Percentiles rank a stretch among this genome's conserved stretches.
These are phyloP conservation scores for Bubo bubo DNA, from an alignment of 2,113 vertebrate genomes.

Conservation along the genomic window DNA sequence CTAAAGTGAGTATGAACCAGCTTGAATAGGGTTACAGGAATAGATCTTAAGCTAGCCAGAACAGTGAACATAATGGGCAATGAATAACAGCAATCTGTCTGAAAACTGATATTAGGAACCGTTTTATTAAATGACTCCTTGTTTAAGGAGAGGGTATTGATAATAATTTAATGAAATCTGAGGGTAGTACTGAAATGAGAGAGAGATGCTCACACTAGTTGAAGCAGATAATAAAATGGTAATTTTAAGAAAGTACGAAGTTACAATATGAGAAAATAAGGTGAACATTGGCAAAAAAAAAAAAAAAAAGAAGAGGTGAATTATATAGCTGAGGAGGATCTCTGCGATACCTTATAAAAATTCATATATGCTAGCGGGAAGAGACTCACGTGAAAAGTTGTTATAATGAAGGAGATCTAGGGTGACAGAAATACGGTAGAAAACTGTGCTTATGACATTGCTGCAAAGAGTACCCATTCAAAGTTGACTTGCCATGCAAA, in stretches of 20 bases:
- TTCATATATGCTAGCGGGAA: rapidly evolving
- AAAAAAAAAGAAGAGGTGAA: background rate
- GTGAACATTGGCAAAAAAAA: background rate
- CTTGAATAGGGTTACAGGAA: background rate
- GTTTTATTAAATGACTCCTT: background rate
- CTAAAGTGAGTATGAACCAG: background rate
- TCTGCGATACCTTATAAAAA: background rate
- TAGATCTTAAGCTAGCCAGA: background rate
- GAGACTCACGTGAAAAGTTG: background rate
- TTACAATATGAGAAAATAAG: background rate
- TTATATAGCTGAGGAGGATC: background rate
- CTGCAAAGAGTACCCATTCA: background rate
- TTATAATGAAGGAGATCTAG: background rate
- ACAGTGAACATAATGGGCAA: background rate
- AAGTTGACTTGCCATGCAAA: background rate
- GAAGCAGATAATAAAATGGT: background rate
- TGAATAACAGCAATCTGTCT: background rate
- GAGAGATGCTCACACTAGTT: background rate
- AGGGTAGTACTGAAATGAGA: background rate
- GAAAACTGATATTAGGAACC: background rate
- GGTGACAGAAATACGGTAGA: background rate
- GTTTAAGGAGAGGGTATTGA: background rate
- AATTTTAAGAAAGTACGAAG: background rate
- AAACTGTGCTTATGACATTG: background rate
- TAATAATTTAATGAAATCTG: background rate